phyloP scores from a whole-genome alignment of 2,113 vertebrate genomes.

The Salminus brasiliensis region DNA sequence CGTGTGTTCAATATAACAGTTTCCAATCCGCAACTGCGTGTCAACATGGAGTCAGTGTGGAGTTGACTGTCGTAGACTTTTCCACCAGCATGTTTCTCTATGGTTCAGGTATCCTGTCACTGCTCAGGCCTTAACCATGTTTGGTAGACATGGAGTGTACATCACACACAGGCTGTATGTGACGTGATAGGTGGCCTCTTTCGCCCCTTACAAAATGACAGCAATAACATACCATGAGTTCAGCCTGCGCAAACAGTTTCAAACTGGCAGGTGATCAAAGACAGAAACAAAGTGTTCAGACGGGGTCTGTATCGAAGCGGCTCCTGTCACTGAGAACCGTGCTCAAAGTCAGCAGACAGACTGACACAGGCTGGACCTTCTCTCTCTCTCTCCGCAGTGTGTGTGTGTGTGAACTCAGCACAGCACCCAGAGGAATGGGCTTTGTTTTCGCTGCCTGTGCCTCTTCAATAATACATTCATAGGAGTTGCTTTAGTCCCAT shows the following conservation, averaged over 20 bases:
- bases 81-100: not conserved
- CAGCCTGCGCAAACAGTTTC: slow-evolving; percentile 24
- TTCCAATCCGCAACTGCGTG: too few relatives aligned
- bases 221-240: slow-evolving; percentile 20
- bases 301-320: not conserved
- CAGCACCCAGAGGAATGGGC: slow-evolving; percentile 9
- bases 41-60: too few relatives aligned
- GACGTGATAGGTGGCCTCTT: not conserved
- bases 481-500: slow-evolving; percentile 9
- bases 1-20: too few relatives aligned
- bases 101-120: not conserved
- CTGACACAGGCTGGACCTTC: slow-evolving; percentile 32
- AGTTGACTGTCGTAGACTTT: not conserved
- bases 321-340: slow-evolving; percentile 23
- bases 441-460: slow-evolving; percentile 24
- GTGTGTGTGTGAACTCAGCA: slow-evolving; percentile 7
- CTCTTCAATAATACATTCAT: slow-evolving; percentile 36
- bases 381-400: not conserved
- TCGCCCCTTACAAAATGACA: slow-evolving; percentile 9
- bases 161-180: not conserved
- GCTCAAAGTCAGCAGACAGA: slow-evolving; percentile 19
- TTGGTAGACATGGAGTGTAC: not conserved
- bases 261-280: slow-evolving; percentile 14
- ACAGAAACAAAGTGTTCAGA: not conserved
- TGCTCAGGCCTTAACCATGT: not conserved